phyloP scores from a whole-genome alignment of 1,140 invertebrate species.

The Achatina immaculata region DNA sequence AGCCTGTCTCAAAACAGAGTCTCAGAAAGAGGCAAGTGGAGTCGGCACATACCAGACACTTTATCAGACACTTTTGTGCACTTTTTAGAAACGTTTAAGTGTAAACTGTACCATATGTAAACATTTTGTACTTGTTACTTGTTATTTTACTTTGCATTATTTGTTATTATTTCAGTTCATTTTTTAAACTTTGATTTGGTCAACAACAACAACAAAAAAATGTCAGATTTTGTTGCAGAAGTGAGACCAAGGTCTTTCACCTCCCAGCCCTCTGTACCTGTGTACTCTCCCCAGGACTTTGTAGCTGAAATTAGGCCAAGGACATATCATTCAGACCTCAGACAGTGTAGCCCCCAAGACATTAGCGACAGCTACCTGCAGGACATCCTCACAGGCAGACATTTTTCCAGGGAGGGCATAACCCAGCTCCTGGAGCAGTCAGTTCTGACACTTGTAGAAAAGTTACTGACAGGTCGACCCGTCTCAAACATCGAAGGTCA shows the following conservation, averaged over 20 bases:
- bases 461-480: background rate
- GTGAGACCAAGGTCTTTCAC: background rate
- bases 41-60: no score
- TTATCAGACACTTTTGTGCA: no score
- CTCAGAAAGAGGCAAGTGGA: no score
- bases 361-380: background rate
- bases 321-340: background rate
- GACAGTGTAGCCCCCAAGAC: background rate
- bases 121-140: no score
- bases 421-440: background rate
- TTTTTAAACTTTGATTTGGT: no score
- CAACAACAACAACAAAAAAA: no score
- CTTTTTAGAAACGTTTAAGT: no score
- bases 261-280: background rate
- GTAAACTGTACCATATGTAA: no score
- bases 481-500: background rate
- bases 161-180: no score
- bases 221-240: slow-evolving; percentile 11
- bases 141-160: no score
- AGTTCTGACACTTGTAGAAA: background rate
- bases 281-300: background rate
- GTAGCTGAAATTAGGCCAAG: background rate
- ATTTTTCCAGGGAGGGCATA: background rate
- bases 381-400: background rate
- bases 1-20: no score